Base-by-base conservation (phyloP, 2,888 invertebrate species). In the Volucella inflata region DNA sequence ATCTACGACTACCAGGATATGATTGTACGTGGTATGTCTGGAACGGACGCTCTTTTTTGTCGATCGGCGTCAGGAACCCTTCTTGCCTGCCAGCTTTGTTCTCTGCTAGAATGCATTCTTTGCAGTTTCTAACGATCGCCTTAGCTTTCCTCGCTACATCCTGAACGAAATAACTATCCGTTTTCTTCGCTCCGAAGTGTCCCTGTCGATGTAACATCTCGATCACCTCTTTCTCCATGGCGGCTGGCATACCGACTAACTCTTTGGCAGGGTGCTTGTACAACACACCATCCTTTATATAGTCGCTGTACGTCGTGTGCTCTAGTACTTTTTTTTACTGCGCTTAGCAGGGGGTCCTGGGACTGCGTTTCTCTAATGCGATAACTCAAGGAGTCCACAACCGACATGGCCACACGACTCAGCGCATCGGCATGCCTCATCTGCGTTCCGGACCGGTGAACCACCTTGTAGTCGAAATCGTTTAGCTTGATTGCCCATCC, bases 1-100 rank as follows among this genome's bases (percentile, higher is more conserved):
- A 84, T 91, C 90, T 0, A 90, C 71, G 0, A 90, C 75, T 0
- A 89, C 89, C 0, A 91, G 87, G 1, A n/a, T n/a, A n/a, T n/a
- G n/a, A n/a, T n/a, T n/a, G n/a, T n/a, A n/a, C n/a, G n/a, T n/a
- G n/a, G n/a, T n/a, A n/a, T n/a, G n/a, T n/a, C n/a, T n/a, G n/a
- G n/a, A n/a, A n/a, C n/a, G n/a, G n/a, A n/a, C n/a, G n/a, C n/a
- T n/a, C n/a, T n/a, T n/a, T n/a, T n/a, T n/a, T n/a, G n/a, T n/a
- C n/a, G n/a, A n/a, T n/a, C n/a, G n/a, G n/a, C n/a, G n/a, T n/a
- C n/a, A n/a, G n/a, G n/a, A n/a, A n/a, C n/a, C n/a, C n/a, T n/a
- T n/a, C n/a, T n/a, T n/a, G n/a, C n/a, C n/a, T n/a, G n/a, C n/a
- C n/a, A n/a, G n/a, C n/a, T n/a, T n/a, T n/a, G n/a, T n/a, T n/a